phyloP scores from a whole-genome alignment of 23 tunicate genomes.

The Trididemnum clinides region DNA sequence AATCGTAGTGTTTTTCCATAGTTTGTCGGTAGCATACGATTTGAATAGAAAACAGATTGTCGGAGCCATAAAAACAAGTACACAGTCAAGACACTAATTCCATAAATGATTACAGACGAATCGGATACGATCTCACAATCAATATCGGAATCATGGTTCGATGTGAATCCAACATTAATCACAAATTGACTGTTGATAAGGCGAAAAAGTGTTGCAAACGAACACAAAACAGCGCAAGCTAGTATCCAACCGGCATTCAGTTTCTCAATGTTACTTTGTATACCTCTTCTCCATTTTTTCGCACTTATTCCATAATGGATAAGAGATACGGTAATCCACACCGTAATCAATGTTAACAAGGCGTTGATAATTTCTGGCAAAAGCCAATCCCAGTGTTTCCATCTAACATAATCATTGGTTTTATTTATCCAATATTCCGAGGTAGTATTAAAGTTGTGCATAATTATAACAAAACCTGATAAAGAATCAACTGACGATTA shows the following conservation, averaged over 20 bases:
- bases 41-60: conserved; percentile 32
- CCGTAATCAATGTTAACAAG: background rate
- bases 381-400: conserved; percentile 12
- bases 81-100: background rate
- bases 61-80: conserved; percentile 44
- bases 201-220: background rate
- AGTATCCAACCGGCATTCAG: conserved; percentile 38
- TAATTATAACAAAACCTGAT: no score
- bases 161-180: background rate
- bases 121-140: background rate
- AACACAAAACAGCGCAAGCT: conserved; percentile 24
- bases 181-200: conserved; percentile 12
- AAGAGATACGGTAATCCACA: conserved; percentile 9
- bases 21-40: conserved; percentile 19
- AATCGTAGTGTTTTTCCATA: background rate
- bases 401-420: background rate
- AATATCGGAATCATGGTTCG: background rate
- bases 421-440: no score
- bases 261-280: conserved; percentile 1
- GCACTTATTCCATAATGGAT: background rate
- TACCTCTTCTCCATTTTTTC: conserved; percentile 14
- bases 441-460: no score
- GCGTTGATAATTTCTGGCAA: conserved; percentile 9
- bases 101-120: background rate
- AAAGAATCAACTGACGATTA: no score